phyloP scores from a whole-genome alignment of 92 coral and sea anemone species.

The Metridium senile region DNA sequence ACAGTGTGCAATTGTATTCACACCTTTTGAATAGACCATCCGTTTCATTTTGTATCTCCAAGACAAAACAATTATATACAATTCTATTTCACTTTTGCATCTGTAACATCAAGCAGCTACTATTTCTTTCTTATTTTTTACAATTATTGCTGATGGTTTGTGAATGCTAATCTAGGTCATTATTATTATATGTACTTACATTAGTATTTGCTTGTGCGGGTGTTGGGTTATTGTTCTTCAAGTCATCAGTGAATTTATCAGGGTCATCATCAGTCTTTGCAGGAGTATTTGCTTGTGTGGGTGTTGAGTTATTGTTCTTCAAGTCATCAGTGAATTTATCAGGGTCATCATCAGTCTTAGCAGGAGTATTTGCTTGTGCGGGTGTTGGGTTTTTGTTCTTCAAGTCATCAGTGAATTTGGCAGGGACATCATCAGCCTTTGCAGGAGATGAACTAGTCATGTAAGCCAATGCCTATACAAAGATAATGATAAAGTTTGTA shows the following conservation, averaged over 20 bases:
- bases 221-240: not conserved
- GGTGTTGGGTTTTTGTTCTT: not conserved
- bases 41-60: too few relatives aligned
- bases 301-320: not conserved
- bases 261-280: slow-evolving; percentile 26
- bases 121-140: too few relatives aligned
- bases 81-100: too few relatives aligned
- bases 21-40: not conserved
- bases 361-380: slow-evolving; percentile 9
- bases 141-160: too few relatives aligned
- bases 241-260: not conserved
- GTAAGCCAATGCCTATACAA: slow-evolving; percentile 21
- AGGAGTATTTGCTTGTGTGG: slow-evolving; percentile 27
- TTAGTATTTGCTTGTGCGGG: slow-evolving; percentile 10
- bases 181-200: slow-evolving; percentile 3
- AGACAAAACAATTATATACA: too few relatives aligned
- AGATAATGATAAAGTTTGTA: not conserved
- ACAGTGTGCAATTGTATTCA: not conserved
- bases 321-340: not conserved
- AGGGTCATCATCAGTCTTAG: too few relatives aligned
- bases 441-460: slow-evolving; percentile 35
- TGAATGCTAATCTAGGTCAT: too few relatives aligned
- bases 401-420: not conserved
- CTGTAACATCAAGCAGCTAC: too few relatives aligned
- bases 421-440: slow-evolving; percentile 33